Percentiles rank a stretch among this genome's conserved stretches.
phyloP scores from a whole-genome alignment of 1,140 invertebrate genomes.

The Platyura marginata region DNA sequence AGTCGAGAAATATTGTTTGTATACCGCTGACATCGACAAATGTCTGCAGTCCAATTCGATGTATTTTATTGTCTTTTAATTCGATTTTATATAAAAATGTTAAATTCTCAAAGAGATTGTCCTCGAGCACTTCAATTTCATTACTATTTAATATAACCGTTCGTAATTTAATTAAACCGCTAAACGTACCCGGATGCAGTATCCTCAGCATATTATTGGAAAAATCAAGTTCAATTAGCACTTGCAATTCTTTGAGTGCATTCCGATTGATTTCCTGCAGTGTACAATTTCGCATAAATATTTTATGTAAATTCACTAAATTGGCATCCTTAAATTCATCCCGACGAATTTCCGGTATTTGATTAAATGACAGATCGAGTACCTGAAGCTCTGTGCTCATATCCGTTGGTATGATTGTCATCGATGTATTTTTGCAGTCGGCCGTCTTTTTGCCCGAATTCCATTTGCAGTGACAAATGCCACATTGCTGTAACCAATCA shows the following conservation, averaged over 20 bases:
- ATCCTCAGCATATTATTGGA: conserved; percentile 53
- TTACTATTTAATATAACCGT: conserved; percentile 55
- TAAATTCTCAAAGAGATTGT: conserved; percentile 55
- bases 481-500: conserved; percentile 34
- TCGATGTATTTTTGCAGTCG: conserved; percentile 46
- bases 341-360: conserved; percentile 38
- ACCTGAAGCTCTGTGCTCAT: conserved; percentile 55
- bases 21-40: conserved; percentile 51
- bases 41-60: conserved; percentile 43
- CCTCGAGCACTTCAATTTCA: conserved; percentile 45
- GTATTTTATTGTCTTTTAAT: conserved; percentile 51
- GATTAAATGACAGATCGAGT: conserved; percentile 56
- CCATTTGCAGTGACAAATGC: conserved; percentile 58
- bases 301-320: conserved; percentile 61
- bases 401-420: conserved; percentile 44
- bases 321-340: conserved; percentile 49
- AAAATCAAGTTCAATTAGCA: conserved; percentile 71
- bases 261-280: conserved; percentile 46
- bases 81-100: conserved; percentile 53
- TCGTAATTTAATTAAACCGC: conserved; percentile 42
- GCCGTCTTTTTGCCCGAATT: conserved; percentile 61
- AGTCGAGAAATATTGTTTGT: conserved; percentile 42
- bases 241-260: conserved; percentile 53
- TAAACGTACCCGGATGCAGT: conserved; percentile 51
- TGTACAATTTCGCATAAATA: conserved; percentile 50